Base-by-base conservation (phyloP, 2,888 invertebrate species). In the Drosophila leonis region DNA sequence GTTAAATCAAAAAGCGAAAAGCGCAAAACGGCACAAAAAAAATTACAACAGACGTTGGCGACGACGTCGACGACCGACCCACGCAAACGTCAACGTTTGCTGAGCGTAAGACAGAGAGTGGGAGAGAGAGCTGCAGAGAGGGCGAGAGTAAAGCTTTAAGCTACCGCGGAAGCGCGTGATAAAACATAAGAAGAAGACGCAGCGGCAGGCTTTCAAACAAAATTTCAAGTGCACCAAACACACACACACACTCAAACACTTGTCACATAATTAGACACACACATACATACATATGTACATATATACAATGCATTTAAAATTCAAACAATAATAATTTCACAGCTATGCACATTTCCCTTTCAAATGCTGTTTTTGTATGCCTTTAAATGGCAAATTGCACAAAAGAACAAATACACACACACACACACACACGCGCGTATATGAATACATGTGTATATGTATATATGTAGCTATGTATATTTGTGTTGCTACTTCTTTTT, bases 311-410 rank as follows among this genome's bases (percentile, higher is more conserved):
- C 13, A 72, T 54, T 35, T 56, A 49, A 39, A 37, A 48, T 55
- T 41, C 12, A 33, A 41, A 35, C 41, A 35, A 4, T 15, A 27
- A 48, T 46, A 27, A 52, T 37, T 60, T 66, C 59, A 66, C 33
- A 59, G 65, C 56, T 57, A 48, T 66, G 57, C 61, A 72, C 75
- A 67, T 88, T 88, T 88, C 75, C 83, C 89, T 86, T 83, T 82
- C 81, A 75, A 90, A 74, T 79, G 60, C 39, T 61, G 61, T 70
- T 75, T 73, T 82, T 80, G 63, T 73, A 78, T 79, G 76, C 65
- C 74, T 68, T 73, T 65, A 72, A 77, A 76, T 57, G 82, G 75
- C 68, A 70, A 78, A 74, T 72, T 77, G 69, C 76, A 78, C 64
- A 79, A 75, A 74, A 89, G 83, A 75, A 88, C 51, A 60, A 80